Conservation (phyloP, 2,113 vertebrate genomes). For the Clarias macrocephalus region DNA sequence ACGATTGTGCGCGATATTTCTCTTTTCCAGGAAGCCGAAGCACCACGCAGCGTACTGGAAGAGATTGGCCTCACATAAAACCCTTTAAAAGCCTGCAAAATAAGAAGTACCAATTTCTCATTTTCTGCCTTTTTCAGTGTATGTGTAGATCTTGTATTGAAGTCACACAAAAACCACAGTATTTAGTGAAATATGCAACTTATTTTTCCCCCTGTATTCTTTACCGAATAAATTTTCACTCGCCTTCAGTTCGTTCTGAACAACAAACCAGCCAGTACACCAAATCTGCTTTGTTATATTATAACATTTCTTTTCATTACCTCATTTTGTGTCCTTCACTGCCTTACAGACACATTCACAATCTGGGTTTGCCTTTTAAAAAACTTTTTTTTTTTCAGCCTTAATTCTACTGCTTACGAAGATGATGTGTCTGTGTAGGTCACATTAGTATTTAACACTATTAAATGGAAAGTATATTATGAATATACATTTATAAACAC, state of each 20-base stretch:
- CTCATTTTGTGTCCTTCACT: constrained; percentile 46
- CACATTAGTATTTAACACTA: neutral
- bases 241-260: constrained; percentile 23
- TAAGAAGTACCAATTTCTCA: neutral
- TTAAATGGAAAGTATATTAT: neutral
- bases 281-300: neutral
- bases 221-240: neutral
- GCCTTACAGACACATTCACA: constrained; percentile 43
- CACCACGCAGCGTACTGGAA: constrained; percentile 95
- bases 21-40: constrained; percentile 90
- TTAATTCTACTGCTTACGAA: neutral
- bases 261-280: neutral
- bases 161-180: constrained; percentile 2
- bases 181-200: neutral
- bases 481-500: neutral
- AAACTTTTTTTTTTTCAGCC: neutral
- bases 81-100: neutral
- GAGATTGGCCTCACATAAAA: constrained; percentile 96
- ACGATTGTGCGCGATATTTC: neutral
- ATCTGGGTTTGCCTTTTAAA: neutral
- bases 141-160: constrained; percentile 9
- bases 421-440: neutral
- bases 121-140: constrained; percentile 33
- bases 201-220: neutral
- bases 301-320: neutral